Evolutionary conservation across 2,113 vertebrate species (phyloP), one percentile per base, ranked within the genome.

Genomic region (Microtus richardsoni): DNA sequence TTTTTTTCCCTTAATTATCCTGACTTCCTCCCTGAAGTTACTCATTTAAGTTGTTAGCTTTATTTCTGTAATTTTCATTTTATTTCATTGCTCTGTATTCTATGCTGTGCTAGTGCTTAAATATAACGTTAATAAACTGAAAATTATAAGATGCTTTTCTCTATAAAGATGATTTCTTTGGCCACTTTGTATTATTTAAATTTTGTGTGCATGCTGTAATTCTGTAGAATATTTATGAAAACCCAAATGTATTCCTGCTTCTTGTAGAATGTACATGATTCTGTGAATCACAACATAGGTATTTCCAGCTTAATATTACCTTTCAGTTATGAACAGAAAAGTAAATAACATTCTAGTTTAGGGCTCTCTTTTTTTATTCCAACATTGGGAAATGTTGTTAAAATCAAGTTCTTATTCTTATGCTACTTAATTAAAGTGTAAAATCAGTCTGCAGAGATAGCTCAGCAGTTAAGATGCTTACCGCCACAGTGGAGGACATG

Each of bases 381-480:
- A 84, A 52, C 5, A 33, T 4, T 74, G 36, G 39, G 83, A 88
- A 93, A 94, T 49, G 24, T n/a, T 71, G 70, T 71, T 17, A n/a
- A 71, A 71, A 39, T n/a, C 16, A 19, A 71, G 17, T n/a, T 9
- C 17, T 88, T 89, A 30, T 96, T 44, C 7, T 19, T 71, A 68
- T 86, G 86, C 39, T 95, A 54, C 70, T 47, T 86, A 74, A 47
- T 89, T 41, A 36, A 84, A 52, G 80, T 62, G 2, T 89, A 92
- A 85, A 93, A 60, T 71, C 7, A 33, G 17, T 16, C 36, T 71
- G 36, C 16, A 21, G 17, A 71, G 17, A 71, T n/a, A 7, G 70
- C 70, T 71, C 70, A 21, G 36, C 12, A 71, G 70, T 71, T 71
- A 21, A 39, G 36, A 39, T 33, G 14, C 7, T n/a, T n/a, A 71